Percentiles rank a stretch among this genome's conserved stretches.
Conservation (phyloP, 2,888 invertebrate genomes). For the Drosophila neotestacea region DNA sequence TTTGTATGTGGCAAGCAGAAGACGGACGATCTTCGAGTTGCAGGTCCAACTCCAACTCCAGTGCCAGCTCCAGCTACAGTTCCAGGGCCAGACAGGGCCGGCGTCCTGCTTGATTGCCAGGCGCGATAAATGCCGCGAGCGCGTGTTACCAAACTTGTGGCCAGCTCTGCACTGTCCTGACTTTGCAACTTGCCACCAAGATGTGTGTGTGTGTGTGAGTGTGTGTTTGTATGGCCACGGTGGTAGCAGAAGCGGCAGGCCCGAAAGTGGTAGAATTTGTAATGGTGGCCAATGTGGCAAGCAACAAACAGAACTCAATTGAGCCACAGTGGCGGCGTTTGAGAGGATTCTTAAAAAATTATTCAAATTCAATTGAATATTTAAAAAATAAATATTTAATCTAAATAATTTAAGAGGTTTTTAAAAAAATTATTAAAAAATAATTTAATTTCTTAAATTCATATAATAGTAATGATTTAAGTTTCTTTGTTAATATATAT, state of each 20-base stretch:
- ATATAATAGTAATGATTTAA: no score
- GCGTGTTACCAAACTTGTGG: slow-evolving; percentile 61
- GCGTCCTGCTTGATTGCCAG: slow-evolving; percentile 73
- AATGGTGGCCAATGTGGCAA: slow-evolving; percentile 66
- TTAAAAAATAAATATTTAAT: neutral
- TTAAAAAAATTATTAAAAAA: neutral
- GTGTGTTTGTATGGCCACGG: slow-evolving; percentile 40
- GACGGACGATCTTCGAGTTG: slow-evolving; percentile 41
- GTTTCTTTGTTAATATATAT: no score
- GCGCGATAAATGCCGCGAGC: slow-evolving; percentile 65
- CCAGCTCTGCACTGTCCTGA: slow-evolving; percentile 39
- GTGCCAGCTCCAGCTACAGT: slow-evolving; percentile 6
- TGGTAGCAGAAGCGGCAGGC: slow-evolving; percentile 54
- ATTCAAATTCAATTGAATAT: neutral
- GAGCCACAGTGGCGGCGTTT: slow-evolving; percentile 33
- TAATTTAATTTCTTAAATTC: no score
- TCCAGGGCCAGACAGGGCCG: slow-evolving; percentile 48
- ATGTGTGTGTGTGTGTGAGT: slow-evolving; percentile 30
- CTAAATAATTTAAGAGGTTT: neutral
- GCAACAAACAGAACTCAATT: slow-evolving; percentile 25
- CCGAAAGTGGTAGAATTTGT: slow-evolving; percentile 75
- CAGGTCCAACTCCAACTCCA: slow-evolving; percentile 40
- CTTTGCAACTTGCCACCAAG: slow-evolving; percentile 18
- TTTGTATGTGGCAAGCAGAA: slow-evolving; percentile 46
- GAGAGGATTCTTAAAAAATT: neutral